Evolutionary conservation across 2,113 vertebrate species (phyloP), one percentile per base, ranked within the genome.

Genomic region (Rana temporaria): DNA sequence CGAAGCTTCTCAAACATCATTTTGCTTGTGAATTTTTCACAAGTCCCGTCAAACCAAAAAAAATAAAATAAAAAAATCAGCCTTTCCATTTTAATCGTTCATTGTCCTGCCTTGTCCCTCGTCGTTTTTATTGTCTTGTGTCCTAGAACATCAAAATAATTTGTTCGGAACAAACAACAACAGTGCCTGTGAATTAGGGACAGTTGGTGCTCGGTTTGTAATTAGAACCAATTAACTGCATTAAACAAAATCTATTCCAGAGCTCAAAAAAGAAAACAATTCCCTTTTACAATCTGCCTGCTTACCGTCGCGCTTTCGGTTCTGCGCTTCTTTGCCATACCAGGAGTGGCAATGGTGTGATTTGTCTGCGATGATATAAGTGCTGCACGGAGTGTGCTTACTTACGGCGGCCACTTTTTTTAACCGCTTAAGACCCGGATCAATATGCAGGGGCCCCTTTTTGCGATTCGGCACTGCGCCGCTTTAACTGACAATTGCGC

Each of bases 171-270:
- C 80, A 82, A 74, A 82, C 80, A 66, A 62, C 48, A 18, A 24
- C 18, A 22, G 80, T 53, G 38, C 48, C 26, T 52, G 24, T 64
- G 32, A 82, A 63, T 82, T 26, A 65, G 80, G 80, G 70, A 82
- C 80, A 82, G 60, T 75, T 72, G 79, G 79, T 81, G 42, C 68
- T 72, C 59, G 26, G 42, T 72, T 72, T 72, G 22, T 81, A 81
- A 81, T 81, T 81, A 81, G 68, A 81, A 64, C 68, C 55, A 74
- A 80, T 80, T 80, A 80, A 70, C 78, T 70, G 38, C 53, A 70
- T 80, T 26, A 53, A 48, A 48, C 42, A 48, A 80, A 80, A 68
- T 69, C 78, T 69, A 32, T 57, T 30, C 55, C 59, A 79, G 59
- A 55, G 77, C n/a, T 59, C n/a, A 16, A 34, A 20, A 16, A 32